Evolutionary conservation across 2,113 vertebrate species (phyloP).

Genomic region (Entelurus aequoreus): DNA sequence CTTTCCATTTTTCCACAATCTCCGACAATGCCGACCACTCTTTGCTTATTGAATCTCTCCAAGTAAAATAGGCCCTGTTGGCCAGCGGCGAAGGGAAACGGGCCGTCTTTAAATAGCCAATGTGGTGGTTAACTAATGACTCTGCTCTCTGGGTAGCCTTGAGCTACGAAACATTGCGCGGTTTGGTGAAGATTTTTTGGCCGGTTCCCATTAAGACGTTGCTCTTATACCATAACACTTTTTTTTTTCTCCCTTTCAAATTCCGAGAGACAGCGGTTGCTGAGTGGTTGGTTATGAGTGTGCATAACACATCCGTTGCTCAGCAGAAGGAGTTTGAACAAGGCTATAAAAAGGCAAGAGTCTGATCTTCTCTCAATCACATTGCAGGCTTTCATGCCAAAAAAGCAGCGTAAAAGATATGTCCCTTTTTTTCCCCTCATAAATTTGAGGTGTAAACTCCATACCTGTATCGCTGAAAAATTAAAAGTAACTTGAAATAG

Average conservation of each 20-base stretch:
- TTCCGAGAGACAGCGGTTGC: constrained; percentile 26
- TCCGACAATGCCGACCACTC: constrained; percentile 60
- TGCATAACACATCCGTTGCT: constrained; percentile 29
- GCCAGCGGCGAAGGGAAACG: constrained; percentile 50
- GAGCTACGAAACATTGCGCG: constrained; percentile 38
- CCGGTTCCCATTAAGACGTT: constrained; percentile 48
- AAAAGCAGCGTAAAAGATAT: constrained; percentile 45
- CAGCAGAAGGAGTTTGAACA: constrained; percentile 44
- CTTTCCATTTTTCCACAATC: constrained; percentile 50
- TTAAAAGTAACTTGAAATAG: neutral
- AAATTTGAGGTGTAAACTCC: no score
- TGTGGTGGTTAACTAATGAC: constrained; percentile 70
- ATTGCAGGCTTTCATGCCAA: constrained; percentile 45
- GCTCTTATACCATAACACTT: constrained; percentile 39
- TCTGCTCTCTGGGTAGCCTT: constrained; percentile 54
- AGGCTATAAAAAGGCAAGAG: constrained; percentile 60
- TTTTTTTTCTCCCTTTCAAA: constrained; percentile 7
- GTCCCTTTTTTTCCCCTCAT: neutral
- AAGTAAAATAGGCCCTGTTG: constrained; percentile 61
- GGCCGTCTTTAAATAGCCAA: constrained; percentile 67
- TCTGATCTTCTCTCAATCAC: constrained; percentile 54
- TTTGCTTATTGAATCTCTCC: constrained; percentile 67
- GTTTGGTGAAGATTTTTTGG: constrained; percentile 44
- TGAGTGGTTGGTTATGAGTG: constrained; percentile 16
- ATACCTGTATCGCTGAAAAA: neutral